These are phyloP conservation scores for Diarsia mendica DNA, from an alignment of 2,888 invertebrate genomes.

Conservation along the genomic window DNA sequence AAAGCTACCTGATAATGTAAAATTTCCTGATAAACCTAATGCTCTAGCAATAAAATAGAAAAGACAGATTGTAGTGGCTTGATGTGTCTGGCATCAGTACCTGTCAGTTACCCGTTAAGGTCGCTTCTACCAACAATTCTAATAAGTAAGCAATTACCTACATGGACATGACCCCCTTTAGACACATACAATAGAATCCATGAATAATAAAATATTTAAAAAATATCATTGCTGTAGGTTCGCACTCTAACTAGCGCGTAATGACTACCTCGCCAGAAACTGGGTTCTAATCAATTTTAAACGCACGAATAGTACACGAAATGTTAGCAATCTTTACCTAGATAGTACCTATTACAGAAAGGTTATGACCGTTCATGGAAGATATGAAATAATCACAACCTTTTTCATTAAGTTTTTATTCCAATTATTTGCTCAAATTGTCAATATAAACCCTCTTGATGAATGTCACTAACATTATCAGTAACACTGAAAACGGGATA, in stretches of 20 bases:
- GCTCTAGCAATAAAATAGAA: too few species aligned
- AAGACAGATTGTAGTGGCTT: too few species aligned
- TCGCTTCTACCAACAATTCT: neutral
- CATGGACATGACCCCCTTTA: neutral
- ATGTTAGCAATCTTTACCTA: slow-evolving; percentile 41
- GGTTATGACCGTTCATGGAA: slow-evolving; percentile 26
- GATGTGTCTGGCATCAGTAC: neutral
- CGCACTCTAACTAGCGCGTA: slow-evolving; percentile 29
- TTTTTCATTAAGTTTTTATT: neutral
- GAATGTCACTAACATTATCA: too few species aligned
- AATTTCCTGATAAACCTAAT: neutral
- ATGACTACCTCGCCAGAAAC: slow-evolving; percentile 47
- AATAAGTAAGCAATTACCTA: neutral
- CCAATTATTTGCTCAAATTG: neutral
- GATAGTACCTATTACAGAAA: slow-evolving; percentile 26
- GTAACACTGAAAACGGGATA: too few species aligned
- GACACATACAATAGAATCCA: neutral
- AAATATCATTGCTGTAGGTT: slow-evolving; percentile 1
- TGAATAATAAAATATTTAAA: neutral
- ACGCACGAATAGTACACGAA: slow-evolving; percentile 55
- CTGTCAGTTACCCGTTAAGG: neutral
- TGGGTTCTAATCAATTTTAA: slow-evolving; percentile 54
- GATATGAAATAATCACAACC: slow-evolving; percentile 16
- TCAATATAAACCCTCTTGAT: neutral
- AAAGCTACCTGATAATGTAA: too few species aligned